Evolutionary conservation across 2,797 vertebrate genomes (phyloP), one percentile per base, ranked within the genome.

Genomic region (Petrocephalus schoutedeni): DNA sequence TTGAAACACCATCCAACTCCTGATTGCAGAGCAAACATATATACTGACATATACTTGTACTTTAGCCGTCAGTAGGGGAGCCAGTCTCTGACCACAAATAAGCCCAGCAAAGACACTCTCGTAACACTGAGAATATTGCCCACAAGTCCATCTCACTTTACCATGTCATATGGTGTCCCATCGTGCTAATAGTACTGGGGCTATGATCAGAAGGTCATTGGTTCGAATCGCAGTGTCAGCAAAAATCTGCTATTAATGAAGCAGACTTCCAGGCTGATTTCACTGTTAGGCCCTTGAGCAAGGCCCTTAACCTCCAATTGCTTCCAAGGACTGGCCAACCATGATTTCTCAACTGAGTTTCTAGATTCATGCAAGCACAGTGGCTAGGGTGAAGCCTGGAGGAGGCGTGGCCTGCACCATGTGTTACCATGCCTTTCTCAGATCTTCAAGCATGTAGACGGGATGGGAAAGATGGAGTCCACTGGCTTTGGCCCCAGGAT

Each of bases 231-330:
- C 64, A 71, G 28, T 4, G 28, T 36, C 64, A 12, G 12, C 10
- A 32, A 80, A 82, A 59, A n/a, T 59, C 2, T 64, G 88, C 91
- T 90, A 90, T 32, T 53, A 86, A 90, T 90, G 87, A 89, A 90
- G 87, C 51, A 32, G 85, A 85, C 45, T 88, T 90, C 90, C 86
- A 86, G 59, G 53, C 51, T 64, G 28, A 36, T 71, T 36, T 71
- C 23, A 71, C 12, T 36, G 4, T 64, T 28, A 3, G 61, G 61
- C 53, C 53, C 53, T 12, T 54, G 53, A 54, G 53, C 53, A 12
- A 54, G 53, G 53, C 9, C 23, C 9, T 64, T 64, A 21, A 64
- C 23, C 61, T 9, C 23, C 23, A 67, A 28, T 67, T 28, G 28
- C 64, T 4, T 71, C 12, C 64, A 71, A 4, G 64, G 32, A 71